Evolutionary conservation across 1,140 invertebrate species (phyloP).

Genomic region (Delia radicum): DNA sequence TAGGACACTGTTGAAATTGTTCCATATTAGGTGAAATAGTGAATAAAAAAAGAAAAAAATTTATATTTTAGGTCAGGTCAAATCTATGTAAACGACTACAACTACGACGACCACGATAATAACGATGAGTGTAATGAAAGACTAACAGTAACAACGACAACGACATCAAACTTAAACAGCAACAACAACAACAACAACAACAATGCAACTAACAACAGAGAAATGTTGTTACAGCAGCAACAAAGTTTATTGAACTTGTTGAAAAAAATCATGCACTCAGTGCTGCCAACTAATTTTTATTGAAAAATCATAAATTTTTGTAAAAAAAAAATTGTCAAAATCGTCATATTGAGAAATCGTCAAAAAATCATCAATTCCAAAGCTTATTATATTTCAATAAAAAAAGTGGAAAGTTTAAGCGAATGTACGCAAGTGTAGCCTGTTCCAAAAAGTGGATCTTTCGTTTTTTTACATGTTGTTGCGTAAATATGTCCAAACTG

Average conservation of each 20-base stretch:
- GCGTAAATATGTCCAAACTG: no score
- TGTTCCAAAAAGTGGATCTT: no score
- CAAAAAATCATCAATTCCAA: no score
- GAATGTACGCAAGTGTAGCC: no score
- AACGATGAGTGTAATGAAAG: neutral
- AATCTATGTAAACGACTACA: slow-evolving; percentile 33
- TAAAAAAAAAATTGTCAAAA: no score
- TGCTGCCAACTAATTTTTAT: no score
- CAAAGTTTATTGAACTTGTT: slow-evolving; percentile 52
- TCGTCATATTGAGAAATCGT: no score
- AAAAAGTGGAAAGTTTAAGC: no score
- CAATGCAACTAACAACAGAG: neutral
- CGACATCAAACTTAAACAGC: neutral
- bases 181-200: neutral
- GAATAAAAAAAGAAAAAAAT: slow-evolving; percentile 24
- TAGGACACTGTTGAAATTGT: slow-evolving; percentile 26
- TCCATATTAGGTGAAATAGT: slow-evolving; percentile 5
- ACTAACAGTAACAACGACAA: neutral
- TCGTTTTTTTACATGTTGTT: no score
- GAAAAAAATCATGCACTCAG: neutral
- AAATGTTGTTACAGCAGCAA: neutral
- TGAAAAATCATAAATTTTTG: no score
- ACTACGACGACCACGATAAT: neutral
- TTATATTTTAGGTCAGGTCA: slow-evolving; percentile 55
- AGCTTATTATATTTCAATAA: no score